These are phyloP conservation scores for Chamaetylas fuelleborni DNA, from an alignment of 2,113 vertebrate species.

Conservation along the genomic window DNA sequence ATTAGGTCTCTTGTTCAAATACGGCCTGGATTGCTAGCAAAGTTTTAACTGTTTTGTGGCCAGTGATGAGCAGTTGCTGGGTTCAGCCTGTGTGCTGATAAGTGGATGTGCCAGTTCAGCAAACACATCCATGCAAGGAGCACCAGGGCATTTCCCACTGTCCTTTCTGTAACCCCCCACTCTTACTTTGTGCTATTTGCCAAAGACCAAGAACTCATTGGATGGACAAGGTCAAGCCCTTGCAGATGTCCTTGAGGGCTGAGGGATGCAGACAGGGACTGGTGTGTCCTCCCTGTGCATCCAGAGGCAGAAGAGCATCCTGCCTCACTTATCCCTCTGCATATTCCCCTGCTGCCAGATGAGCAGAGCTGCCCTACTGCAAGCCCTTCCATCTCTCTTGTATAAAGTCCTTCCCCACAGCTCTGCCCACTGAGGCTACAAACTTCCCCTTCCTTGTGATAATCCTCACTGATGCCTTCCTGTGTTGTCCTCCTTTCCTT, in stretches of 20 bases:
- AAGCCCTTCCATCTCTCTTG: neutral
- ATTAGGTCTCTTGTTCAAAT: constrained; percentile 26
- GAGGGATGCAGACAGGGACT: neutral
- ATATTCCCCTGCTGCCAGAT: fast-evolving
- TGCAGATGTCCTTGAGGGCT: neutral
- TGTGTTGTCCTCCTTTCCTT: neutral
- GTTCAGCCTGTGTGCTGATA: neutral
- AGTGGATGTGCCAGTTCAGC: neutral
- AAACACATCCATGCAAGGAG: neutral
- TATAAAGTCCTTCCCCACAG: neutral
- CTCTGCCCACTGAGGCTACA: fast-evolving
- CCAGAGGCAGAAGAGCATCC: neutral
- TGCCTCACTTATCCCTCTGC: neutral
- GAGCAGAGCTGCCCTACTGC: neutral
- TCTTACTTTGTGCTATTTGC: neutral
- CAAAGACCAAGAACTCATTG: neutral
- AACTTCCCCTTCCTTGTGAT: neutral
- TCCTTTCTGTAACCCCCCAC: neutral
- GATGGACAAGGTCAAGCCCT: neutral
- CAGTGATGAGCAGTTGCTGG: neutral
- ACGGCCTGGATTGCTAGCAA: neutral
- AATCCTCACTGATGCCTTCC: neutral
- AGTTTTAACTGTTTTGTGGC: constrained; percentile 34
- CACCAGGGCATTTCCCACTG: neutral
- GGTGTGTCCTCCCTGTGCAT: neutral